phyloP scores from a whole-genome alignment of 37 sponge, comb jelly and placozoan species.

The Cliona cf. orientalis region DNA sequence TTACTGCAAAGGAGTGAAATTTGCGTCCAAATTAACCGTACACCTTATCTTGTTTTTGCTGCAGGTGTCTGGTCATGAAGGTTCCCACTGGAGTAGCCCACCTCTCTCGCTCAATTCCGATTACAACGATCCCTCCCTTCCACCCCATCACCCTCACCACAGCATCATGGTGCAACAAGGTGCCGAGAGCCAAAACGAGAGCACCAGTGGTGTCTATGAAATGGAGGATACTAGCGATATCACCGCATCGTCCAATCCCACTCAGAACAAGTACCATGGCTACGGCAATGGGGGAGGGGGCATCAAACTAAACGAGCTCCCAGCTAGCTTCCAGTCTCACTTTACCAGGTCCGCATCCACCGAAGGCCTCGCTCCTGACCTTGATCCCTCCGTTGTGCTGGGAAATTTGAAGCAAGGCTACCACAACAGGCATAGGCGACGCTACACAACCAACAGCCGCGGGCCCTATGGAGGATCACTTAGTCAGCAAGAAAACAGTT shows the following conservation, averaged over 20 bases:
- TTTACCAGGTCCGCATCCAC: constrained; percentile 56
- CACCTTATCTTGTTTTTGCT: too few relatives aligned
- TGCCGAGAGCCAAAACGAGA: constrained; percentile 39
- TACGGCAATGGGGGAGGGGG: neutral
- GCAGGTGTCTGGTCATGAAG: constrained; percentile 47
- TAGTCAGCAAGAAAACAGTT: constrained; percentile 19
- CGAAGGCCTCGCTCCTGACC: constrained; percentile 38
- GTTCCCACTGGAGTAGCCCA: constrained; percentile 57
- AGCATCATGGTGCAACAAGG: neutral
- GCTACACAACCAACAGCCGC: too few relatives aligned
- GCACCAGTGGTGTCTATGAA: constrained; percentile 36
- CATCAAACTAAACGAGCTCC: constrained; percentile 1
- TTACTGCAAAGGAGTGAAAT: too few relatives aligned
- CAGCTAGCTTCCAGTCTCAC: constrained; percentile 2
- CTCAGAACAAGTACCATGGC: neutral
- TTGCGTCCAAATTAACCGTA: too few relatives aligned
- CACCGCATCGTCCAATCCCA: constrained; percentile 24
- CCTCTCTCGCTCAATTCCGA: constrained; percentile 6
- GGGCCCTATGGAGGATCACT: too few relatives aligned
- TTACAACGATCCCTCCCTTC: constrained; percentile 1
- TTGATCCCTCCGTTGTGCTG: constrained; percentile 22
- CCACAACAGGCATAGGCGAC: neutral
- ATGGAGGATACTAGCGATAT: constrained; percentile 42
- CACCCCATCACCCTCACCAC: neutral
- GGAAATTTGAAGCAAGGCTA: neutral